These are phyloP conservation scores for Delphinus delphis DNA, from an alignment of 2,113 vertebrate species.

Conservation along the genomic window DNA sequence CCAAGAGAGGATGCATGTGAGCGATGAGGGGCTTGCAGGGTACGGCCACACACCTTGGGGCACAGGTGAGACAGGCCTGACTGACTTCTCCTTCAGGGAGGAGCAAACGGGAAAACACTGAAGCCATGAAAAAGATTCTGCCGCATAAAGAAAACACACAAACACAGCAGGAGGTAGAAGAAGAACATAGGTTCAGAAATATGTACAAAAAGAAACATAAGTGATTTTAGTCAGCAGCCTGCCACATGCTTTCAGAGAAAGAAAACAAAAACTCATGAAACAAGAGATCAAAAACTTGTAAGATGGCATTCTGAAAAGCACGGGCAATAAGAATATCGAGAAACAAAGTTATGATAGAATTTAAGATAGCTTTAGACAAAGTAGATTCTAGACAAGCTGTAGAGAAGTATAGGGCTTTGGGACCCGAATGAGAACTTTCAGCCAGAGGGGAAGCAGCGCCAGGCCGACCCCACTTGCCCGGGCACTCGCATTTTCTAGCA, in stretches of 20 bases:
- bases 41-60: neutral
- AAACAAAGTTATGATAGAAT: neutral
- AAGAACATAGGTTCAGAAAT: neutral
- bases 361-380: neutral
- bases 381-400: neutral
- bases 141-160: neutral
- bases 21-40: neutral
- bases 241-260: neutral
- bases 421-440: too few relatives aligned
- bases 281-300: neutral
- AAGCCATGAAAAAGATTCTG: neutral
- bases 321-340: neutral
- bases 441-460: too few relatives aligned
- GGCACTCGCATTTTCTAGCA: fast-evolving
- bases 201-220: neutral
- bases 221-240: neutral
- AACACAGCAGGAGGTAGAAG: neutral
- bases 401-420: neutral
- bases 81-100: neutral
- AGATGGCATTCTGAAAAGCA: neutral
- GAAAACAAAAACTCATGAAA: neutral
- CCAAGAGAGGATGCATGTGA: neutral
- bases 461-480: too few relatives aligned
- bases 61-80: neutral
- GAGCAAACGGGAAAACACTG: neutral